Conservation (phyloP, 2,113 vertebrate species). For the Ammospiza nelsoni region DNA sequence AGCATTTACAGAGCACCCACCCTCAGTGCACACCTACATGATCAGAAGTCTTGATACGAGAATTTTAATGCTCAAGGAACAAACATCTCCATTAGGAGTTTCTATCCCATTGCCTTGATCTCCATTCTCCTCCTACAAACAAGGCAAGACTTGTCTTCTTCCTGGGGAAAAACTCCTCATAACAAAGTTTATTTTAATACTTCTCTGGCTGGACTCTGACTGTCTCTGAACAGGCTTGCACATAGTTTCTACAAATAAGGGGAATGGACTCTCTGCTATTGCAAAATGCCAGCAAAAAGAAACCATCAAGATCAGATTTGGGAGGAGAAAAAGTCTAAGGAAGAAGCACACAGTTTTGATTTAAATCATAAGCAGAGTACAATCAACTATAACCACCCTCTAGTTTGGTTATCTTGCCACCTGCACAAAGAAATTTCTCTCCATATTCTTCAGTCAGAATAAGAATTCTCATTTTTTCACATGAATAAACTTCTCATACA, state of each 20-base stretch:
- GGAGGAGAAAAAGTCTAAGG: background rate
- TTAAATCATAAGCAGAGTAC: background rate
- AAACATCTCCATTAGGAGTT: background rate
- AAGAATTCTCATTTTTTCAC: background rate
- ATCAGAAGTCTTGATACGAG: background rate
- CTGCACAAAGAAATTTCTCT: background rate
- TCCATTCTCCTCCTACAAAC: background rate
- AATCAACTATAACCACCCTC: background rate
- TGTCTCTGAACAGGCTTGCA: background rate
- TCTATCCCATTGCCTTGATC: background rate
- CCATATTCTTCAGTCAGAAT: background rate
- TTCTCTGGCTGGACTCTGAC: background rate
- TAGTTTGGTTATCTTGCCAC: background rate
- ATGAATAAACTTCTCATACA: background rate
- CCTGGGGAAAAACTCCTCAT: background rate
- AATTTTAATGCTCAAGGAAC: background rate
- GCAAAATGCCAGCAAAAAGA: background rate
- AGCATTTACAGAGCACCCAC: background rate
- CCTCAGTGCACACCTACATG: background rate
- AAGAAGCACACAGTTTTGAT: background rate
- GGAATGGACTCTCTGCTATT: background rate
- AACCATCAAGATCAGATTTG: background rate
- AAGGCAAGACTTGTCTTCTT: background rate
- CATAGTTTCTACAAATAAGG: background rate
- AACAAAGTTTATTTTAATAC: background rate